Base-by-base conservation (phyloP, 2,797 vertebrate genomes). In the Coranthus polyacanthus region DNA sequence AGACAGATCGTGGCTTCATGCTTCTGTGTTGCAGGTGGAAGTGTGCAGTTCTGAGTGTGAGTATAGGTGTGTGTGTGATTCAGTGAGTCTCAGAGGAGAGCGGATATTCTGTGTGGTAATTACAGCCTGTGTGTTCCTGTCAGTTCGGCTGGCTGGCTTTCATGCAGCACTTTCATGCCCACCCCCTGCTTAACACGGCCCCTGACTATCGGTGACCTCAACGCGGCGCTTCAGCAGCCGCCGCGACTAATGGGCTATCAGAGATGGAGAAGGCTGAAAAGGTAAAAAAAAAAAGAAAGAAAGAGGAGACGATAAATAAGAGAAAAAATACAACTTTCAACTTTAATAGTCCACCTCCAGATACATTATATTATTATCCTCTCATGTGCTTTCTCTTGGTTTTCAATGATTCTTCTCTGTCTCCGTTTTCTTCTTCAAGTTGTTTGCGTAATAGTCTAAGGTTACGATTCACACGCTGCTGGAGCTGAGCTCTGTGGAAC, bases 121-220 rank as follows among this genome's bases (percentile, higher is more conserved):
- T 91, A 88, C 81, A 87, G 56, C 62, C 54, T 75, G 68, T 72
- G 71, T 80, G 81, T 86, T 74, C 64, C 62, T 52, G 72, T 88
- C 84, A 79, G 61, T 24, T 74, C 9, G 29, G 56, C 58, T 58
- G 75, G 73, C 2, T 74, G 66, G 42, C 65, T 75, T 69, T 81
- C 66, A 70, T 56, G 61, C 42, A 52, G 67, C 61, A 37, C 70
- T 75, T 29, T 29, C 41, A 51, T 74, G 54, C 78, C 65, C 81
- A 66, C 70, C 70, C 52, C 55, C 81, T 60, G 80, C 72, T 71
- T 52, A 72, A 78, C 81, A 56, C 17, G 1, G 68, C 55, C 55
- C 21, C 78, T 72, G 74, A 72, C 82, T 84, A 66, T 77, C 32
- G 36, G 55, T 72, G 81, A 86, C 80, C 81, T 67, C 47, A 57